Evolutionary conservation across 2,113 vertebrate genomes (phyloP).

Genomic region (Podocnemis expansa): DNA sequence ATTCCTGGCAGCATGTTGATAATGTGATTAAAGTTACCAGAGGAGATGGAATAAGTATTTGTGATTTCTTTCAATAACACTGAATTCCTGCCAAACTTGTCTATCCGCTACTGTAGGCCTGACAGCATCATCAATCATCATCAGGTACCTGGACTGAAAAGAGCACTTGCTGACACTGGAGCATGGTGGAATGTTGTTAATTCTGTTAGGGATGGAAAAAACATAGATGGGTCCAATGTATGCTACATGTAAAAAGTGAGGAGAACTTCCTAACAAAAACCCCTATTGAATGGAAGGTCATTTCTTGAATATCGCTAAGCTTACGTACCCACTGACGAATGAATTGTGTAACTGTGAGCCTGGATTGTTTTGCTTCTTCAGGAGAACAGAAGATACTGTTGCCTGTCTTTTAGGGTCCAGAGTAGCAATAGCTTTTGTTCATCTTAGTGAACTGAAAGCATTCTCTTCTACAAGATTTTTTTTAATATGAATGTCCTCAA

Average conservation of each 20-base stretch:
- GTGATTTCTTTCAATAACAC: constrained; percentile 81
- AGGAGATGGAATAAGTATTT: constrained; percentile 86
- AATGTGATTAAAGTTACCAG: constrained; percentile 82
- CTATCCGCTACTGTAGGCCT: constrained; percentile 73
- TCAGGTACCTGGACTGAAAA: constrained; percentile 73
- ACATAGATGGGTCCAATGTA: constrained; percentile 60
- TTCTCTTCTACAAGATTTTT: neutral
- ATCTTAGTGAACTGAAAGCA: constrained; percentile 25
- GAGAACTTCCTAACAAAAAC: constrained; percentile 45
- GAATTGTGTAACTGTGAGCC: neutral
- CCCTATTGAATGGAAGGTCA: constrained; percentile 38
- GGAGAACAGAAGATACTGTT: neutral
- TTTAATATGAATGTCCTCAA: neutral
- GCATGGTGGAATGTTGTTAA: constrained; percentile 76
- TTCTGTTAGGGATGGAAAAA: constrained; percentile 71
- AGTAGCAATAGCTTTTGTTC: neutral
- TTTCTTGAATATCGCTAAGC: constrained; percentile 39
- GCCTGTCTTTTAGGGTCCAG: neutral
- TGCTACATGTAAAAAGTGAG: constrained; percentile 32
- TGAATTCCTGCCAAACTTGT: constrained; percentile 79
- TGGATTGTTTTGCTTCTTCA: neutral
- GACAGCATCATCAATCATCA: constrained; percentile 81
- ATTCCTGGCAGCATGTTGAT: constrained; percentile 85
- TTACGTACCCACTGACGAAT: neutral
- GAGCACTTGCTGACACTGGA: constrained; percentile 68